Evolutionary conservation across 2,113 vertebrate species (phyloP).

Genomic region (Vicugna pacos): DNA sequence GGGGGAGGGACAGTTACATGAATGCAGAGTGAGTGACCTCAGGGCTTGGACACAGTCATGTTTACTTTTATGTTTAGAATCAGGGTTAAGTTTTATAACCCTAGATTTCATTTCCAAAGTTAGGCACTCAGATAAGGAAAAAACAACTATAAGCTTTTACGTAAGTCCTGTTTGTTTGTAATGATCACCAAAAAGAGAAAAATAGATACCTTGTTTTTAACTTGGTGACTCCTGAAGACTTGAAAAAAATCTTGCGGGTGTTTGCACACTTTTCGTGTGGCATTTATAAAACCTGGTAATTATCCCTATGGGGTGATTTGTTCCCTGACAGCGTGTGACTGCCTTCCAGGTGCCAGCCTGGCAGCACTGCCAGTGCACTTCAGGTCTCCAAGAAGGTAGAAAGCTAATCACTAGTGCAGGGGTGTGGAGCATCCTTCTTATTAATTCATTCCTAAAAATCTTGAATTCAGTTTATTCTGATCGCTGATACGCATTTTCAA

Average conservation of each 20-base stretch:
- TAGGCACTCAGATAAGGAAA: background rate
- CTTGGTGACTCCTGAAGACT: background rate
- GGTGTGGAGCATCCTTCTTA: background rate
- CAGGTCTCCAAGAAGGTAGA: background rate
- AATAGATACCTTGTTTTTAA: background rate
- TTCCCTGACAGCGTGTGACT: background rate
- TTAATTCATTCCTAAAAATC: background rate
- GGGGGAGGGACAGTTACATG: background rate
- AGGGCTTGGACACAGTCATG: background rate
- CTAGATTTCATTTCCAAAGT: background rate
- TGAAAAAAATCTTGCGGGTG: background rate
- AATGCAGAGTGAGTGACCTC: background rate
- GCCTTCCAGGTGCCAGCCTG: fast-evolving
- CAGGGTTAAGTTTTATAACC: background rate
- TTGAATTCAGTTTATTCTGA: background rate
- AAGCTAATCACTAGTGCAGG: background rate
- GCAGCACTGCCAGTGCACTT: background rate
- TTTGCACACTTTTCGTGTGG: background rate
- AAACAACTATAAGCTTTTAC: background rate
- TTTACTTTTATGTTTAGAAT: background rate
- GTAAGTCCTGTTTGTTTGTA: background rate
- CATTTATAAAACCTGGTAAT: background rate
- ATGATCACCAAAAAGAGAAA: background rate
- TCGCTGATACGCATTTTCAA: background rate
- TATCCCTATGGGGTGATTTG: background rate